A percentile compares a stretch with the other conserved stretches of the same genome.
phyloP scores from a whole-genome alignment of 2,888 invertebrate species.

The Dryobotodes eremita region DNA sequence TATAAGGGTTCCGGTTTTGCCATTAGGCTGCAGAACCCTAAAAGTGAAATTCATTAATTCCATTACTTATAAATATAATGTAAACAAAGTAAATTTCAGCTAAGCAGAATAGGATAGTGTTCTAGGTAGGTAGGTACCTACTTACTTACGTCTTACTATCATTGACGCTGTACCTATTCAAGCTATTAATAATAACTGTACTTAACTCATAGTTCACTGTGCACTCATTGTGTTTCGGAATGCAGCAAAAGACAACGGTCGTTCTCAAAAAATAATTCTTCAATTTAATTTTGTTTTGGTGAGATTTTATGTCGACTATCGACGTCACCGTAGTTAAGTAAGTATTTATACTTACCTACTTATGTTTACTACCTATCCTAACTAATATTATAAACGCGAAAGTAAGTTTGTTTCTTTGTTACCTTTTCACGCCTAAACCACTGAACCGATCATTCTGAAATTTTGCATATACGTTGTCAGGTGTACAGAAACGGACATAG shows the following conservation, averaged over 20 bases:
- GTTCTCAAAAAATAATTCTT: background rate
- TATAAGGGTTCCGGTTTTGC: background rate
- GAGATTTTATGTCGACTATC: background rate
- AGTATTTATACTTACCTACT: background rate
- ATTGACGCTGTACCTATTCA: background rate
- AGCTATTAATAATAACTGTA: background rate
- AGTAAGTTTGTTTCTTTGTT: too few species aligned
- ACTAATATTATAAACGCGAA: too few species aligned
- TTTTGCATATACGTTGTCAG: too few species aligned
- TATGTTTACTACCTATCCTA: background rate
- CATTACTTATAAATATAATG: too few species aligned
- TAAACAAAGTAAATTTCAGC: background rate
- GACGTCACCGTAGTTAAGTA: background rate
- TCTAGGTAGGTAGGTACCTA: background rate
- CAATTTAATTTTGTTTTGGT: background rate
- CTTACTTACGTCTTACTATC: background rate
- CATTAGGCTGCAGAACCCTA: background rate
- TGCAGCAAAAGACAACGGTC: background rate
- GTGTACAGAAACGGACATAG: too few species aligned
- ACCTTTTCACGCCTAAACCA: too few species aligned
- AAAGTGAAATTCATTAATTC: background rate
- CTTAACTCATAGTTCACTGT: background rate
- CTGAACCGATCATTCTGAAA: too few species aligned
- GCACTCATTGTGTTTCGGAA: background rate
- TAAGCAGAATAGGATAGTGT: background rate